Evolutionary conservation across 2,113 vertebrate genomes (phyloP).

Genomic region (Datnioides undecimradiatus): DNA sequence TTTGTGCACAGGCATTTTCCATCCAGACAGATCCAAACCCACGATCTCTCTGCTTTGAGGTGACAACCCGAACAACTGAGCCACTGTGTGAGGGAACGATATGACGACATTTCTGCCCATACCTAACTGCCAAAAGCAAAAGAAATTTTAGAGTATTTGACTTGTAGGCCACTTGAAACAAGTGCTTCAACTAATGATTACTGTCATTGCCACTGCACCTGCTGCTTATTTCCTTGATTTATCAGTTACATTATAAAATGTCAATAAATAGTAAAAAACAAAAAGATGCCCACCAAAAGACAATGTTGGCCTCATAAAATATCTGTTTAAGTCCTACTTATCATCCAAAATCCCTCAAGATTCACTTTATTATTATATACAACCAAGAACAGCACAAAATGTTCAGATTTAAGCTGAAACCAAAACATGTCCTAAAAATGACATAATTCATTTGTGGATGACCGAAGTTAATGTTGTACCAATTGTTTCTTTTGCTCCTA

Average conservation of each 20-base stretch:
- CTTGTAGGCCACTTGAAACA: background rate
- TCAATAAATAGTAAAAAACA: background rate
- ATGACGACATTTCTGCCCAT: background rate
- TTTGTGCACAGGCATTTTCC: slow-evolving; percentile 8
- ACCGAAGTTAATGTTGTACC: no score
- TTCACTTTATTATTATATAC: background rate
- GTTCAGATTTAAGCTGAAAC: background rate
- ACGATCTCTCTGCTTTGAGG: background rate
- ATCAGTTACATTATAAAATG: background rate
- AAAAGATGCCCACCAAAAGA: background rate
- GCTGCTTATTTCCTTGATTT: background rate
- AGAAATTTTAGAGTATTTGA: no score
- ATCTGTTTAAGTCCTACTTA: background rate
- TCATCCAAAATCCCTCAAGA: background rate
- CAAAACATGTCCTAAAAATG: no score
- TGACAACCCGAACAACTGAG: background rate
- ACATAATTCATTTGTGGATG: no score
- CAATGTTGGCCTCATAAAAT: background rate
- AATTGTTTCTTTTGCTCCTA: no score
- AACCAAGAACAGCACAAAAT: background rate
- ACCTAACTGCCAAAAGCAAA: background rate
- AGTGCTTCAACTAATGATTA: background rate
- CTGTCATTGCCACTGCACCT: background rate
- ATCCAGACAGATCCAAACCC: background rate
- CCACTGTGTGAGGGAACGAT: background rate